Evolutionary conservation across 2,888 invertebrate genomes (phyloP).

Genomic region (Lasioglossum pauxillum): DNA sequence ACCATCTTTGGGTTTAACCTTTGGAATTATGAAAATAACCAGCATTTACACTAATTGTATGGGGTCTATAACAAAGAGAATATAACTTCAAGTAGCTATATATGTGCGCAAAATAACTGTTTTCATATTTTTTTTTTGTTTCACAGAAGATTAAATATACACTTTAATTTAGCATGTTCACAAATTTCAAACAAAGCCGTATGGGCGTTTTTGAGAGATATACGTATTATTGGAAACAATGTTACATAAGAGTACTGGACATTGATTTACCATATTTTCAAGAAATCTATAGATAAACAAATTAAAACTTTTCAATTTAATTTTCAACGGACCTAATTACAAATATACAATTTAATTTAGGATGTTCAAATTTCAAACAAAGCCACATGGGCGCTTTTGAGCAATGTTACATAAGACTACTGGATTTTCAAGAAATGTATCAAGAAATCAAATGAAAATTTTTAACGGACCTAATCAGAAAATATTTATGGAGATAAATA

Average conservation of each 20-base stretch:
- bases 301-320: not conserved
- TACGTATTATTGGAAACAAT: not conserved
- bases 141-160: conserved; percentile 19
- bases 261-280: not conserved
- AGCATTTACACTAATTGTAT: conserved; percentile 84
- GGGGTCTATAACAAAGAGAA: conserved; percentile 84
- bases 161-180: conserved; percentile 31
- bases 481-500: not conserved
- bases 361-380: conserved; percentile 32
- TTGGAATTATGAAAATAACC: conserved; percentile 84
- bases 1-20: conserved; percentile 82
- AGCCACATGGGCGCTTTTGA: conserved; percentile 4
- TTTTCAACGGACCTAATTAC: too few relatives aligned
- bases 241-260: conserved; percentile 10
- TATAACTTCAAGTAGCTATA: conserved; percentile 81
- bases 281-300: not conserved
- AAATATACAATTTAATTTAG: conserved; percentile 21
- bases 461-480: not conserved
- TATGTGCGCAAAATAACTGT: conserved; percentile 56
- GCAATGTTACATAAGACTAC: not conserved
- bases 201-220: not conserved
- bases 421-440: not conserved
- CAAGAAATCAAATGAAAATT: not conserved
- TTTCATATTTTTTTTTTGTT: conserved; percentile 33
- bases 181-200: conserved; percentile 31